Evolutionary conservation across 37 sponge, comb jelly and placozoan genomes (phyloP).

Genomic region (Corticium candelabrum): DNA sequence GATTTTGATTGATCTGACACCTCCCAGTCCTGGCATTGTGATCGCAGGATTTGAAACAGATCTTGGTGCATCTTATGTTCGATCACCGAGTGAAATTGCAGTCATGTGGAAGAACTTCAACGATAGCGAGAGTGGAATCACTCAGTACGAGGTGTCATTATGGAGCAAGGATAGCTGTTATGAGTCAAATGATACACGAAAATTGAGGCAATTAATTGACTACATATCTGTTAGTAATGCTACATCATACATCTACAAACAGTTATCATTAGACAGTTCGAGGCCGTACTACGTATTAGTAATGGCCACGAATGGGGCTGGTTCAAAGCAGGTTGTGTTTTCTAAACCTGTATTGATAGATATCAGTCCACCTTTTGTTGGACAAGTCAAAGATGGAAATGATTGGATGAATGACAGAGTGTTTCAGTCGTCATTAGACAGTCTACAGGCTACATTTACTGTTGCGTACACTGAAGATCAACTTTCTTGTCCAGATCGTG

Average conservation of each 20-base stretch:
- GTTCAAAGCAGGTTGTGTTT: neutral
- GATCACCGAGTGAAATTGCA: neutral
- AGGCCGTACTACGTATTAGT: neutral
- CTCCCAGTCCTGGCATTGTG: neutral
- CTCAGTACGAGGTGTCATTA: neutral
- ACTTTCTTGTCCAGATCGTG: neutral
- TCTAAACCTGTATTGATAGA: neutral
- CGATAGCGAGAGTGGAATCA: neutral
- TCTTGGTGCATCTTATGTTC: neutral
- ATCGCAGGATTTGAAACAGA: neutral
- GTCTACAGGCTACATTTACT: neutral
- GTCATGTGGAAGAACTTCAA: neutral
- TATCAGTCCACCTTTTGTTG: neutral
- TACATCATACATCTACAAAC: neutral
- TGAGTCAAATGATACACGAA: neutral
- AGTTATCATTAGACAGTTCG: neutral
- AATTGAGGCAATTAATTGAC: neutral
- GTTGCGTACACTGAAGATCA: neutral
- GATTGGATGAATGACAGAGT: neutral
- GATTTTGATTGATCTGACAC: neutral
- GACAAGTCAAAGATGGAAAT: neutral
- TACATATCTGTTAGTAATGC: slow-evolving; percentile 8
- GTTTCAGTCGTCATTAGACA: neutral
- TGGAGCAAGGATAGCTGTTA: neutral
- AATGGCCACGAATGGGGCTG: neutral